These are phyloP conservation scores for Drosophila kambysellisi DNA, from an alignment of 2,888 invertebrate species.

Conservation along the genomic window DNA sequence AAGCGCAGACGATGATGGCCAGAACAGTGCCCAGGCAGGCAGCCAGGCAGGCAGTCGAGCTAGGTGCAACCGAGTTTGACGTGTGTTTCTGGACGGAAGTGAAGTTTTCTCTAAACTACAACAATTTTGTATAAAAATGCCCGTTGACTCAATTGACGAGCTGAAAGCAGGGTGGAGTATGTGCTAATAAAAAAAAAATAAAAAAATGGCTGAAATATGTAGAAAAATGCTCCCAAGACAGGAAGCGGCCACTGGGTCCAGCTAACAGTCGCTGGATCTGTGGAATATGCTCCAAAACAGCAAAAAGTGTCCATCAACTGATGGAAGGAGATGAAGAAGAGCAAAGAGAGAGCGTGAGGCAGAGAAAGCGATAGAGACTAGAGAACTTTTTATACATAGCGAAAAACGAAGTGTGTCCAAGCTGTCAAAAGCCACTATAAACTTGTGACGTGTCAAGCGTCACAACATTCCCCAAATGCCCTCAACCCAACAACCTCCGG, in stretches of 20 bases:
- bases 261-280: conserved; percentile 44
- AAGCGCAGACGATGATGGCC: conserved; percentile 47
- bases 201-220: conserved; percentile 48
- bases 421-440: conserved; percentile 84
- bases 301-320: conserved; percentile 37
- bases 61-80: conserved; percentile 57
- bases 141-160: conserved; percentile 49
- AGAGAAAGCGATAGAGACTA: background rate
- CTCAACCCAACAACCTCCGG: background rate
- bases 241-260: conserved; percentile 22
- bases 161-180: background rate
- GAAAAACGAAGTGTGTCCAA: conserved; percentile 78
- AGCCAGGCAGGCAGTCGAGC: conserved; percentile 1
- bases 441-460: conserved; percentile 82
- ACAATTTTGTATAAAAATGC: conserved; percentile 55
- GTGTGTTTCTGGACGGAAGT: conserved; percentile 50
- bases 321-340: background rate
- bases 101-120: conserved; percentile 53
- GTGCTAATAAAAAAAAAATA: conserved; percentile 17
- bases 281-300: conserved; percentile 54
- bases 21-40: conserved; percentile 8
- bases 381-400: conserved; percentile 55
- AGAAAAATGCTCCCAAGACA: conserved; percentile 69
- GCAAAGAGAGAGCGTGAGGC: conserved; percentile 3
- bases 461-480: conserved; percentile 68